Conservation (phyloP, 2,888 invertebrate species). For the Leptopilina syphax region DNA sequence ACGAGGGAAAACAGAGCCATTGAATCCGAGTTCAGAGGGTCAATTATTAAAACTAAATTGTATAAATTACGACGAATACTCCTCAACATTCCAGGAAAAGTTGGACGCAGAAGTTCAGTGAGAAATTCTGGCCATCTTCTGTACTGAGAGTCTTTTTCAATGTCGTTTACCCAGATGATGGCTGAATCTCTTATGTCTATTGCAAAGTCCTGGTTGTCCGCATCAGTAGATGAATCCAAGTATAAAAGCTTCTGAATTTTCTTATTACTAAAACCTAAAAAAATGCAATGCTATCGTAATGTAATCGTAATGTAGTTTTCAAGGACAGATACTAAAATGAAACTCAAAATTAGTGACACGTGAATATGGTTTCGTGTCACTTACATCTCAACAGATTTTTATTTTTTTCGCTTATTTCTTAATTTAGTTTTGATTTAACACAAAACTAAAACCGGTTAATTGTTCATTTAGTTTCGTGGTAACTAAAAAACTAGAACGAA, state of each 20-base stretch:
- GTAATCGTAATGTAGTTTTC: no score
- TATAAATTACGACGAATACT: slow-evolving; percentile 91
- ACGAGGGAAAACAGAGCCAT: slow-evolving; percentile 89
- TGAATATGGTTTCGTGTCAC: no score
- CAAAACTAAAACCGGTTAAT: no score
- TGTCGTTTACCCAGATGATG: slow-evolving; percentile 95
- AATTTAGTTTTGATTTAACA: no score
- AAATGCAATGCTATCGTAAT: slow-evolving; percentile 63
- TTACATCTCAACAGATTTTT: no score
- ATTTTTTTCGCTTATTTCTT: no score
- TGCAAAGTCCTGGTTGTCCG: slow-evolving; percentile 87
- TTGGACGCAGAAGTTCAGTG: slow-evolving; percentile 95
- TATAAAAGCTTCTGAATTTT: slow-evolving; percentile 83
- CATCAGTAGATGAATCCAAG: slow-evolving; percentile 81
- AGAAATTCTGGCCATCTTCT: slow-evolving; percentile 92
- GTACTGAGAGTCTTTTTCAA: slow-evolving; percentile 94
- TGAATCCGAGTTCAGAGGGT: slow-evolving; percentile 86
- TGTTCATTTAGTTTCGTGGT: no score
- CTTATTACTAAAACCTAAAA: slow-evolving; percentile 81
- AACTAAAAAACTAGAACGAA: no score
- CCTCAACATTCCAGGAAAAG: slow-evolving; percentile 98
- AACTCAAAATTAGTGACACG: no score
- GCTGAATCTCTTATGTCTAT: slow-evolving; percentile 96
- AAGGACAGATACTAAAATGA: no score
- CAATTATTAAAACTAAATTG: slow-evolving; percentile 90